Evolutionary conservation across 2,797 vertebrate genomes (phyloP).

Genomic region (Manis crassicaudata): DNA sequence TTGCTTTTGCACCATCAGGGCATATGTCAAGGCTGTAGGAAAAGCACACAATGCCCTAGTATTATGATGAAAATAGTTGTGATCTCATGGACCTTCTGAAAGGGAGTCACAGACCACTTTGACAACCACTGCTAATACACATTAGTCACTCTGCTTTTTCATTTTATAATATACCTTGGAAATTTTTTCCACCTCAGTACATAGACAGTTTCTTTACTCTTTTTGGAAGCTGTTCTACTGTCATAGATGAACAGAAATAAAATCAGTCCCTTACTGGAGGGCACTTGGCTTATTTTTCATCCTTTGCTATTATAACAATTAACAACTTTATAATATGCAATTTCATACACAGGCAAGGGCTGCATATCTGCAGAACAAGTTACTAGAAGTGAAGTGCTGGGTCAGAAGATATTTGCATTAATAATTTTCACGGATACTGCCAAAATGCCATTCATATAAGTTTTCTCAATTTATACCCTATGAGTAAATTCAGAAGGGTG

Average conservation of each 20-base stretch:
- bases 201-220: neutral
- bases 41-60: neutral
- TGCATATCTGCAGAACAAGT: neutral
- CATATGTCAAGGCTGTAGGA: neutral
- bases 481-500: neutral
- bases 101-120: neutral
- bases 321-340: neutral
- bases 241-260: neutral
- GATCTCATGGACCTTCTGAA: neutral
- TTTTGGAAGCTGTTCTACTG: neutral
- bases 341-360: neutral
- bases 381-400: neutral
- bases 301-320: neutral
- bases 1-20: neutral
- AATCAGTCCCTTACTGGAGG: neutral
- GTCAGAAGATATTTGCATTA: neutral
- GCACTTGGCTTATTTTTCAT: neutral
- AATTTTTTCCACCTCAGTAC: neutral
- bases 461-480: neutral
- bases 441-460: neutral
- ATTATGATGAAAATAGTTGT: neutral
- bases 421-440: neutral
- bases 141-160: neutral
- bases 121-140: neutral
- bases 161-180: constrained; percentile 14